Evolutionary conservation across 2,113 vertebrate species (phyloP).

Genomic region (Myiozetetes cayanensis): DNA sequence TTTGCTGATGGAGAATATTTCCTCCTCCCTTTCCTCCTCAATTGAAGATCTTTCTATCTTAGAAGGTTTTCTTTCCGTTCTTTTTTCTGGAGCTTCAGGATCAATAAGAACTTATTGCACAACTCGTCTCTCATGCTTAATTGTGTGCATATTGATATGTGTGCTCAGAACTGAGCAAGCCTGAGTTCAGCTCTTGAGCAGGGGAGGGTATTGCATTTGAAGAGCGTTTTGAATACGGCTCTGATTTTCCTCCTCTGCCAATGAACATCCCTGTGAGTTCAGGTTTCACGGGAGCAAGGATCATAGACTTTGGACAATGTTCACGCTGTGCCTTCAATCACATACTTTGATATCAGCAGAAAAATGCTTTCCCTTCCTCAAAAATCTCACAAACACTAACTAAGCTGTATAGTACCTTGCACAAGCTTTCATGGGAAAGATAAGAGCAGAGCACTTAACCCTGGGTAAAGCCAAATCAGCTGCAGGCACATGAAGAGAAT

Average conservation of each 20-base stretch:
- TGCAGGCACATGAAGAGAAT: not conserved
- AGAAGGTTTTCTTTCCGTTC: not conserved
- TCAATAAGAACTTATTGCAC: not conserved
- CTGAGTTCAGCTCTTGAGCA: not conserved
- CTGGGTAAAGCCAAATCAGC: not conserved
- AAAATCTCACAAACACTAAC: not conserved
- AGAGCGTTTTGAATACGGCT: not conserved
- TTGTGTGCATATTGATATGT: not conserved
- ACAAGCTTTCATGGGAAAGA: not conserved
- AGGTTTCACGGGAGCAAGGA: not conserved
- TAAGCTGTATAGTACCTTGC: not conserved
- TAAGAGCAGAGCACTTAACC: not conserved
- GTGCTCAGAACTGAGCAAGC: not conserved
- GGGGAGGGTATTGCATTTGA: not conserved
- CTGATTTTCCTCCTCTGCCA: not conserved
- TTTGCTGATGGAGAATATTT: not conserved
- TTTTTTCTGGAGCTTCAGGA: not conserved
- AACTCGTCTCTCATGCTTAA: not conserved
- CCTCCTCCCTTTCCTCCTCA: too few species aligned
- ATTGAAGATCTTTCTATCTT: not conserved
- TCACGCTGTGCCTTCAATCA: not conserved
- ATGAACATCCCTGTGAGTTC: not conserved
- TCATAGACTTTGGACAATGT: not conserved
- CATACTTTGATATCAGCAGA: not conserved
- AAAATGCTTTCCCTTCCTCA: not conserved